Evolutionary conservation across 2,888 invertebrate species (phyloP).

Genomic region (Mythimna albipuncta): DNA sequence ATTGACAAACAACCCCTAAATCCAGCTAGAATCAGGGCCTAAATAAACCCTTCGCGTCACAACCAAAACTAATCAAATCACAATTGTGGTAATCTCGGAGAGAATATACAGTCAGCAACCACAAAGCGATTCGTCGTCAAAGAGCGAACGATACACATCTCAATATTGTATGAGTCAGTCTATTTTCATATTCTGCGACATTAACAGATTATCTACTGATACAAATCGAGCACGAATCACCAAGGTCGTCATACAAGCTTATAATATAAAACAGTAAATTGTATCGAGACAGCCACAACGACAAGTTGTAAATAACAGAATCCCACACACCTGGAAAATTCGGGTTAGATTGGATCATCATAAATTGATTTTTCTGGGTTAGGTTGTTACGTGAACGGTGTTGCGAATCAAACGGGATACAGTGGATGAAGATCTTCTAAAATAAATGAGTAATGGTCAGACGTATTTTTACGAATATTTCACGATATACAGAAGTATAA

Average conservation of each 20-base stretch:
- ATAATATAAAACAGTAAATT: constrained; percentile 44
- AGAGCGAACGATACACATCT: constrained; percentile 42
- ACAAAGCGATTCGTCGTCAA: constrained; percentile 36
- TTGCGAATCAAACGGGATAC: constrained; percentile 21
- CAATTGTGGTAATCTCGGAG: constrained; percentile 23
- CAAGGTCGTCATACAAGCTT: constrained; percentile 52
- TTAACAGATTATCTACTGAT: constrained; percentile 53
- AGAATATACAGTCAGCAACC: constrained; percentile 26
- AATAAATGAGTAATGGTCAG: constrained; percentile 25
- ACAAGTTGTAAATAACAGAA: constrained; percentile 51
- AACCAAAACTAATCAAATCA: constrained; percentile 42
- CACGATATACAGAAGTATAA: constrained; percentile 16
- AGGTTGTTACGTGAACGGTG: constrained; percentile 16
- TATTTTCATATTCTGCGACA: constrained; percentile 59
- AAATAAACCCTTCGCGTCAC: constrained; percentile 18
- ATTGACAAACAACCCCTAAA: not conserved
- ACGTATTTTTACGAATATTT: constrained; percentile 26
- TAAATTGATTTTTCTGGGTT: constrained; percentile 48
- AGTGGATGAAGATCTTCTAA: constrained; percentile 8
- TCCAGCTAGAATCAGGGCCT: constrained; percentile 17
- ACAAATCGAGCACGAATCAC: constrained; percentile 40
- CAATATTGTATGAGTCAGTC: constrained; percentile 48
- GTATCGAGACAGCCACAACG: constrained; percentile 38
- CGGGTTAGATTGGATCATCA: constrained; percentile 48
- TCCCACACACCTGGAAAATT: constrained; percentile 54